A percentile compares a stretch with the other conserved stretches of the same genome.
These are phyloP conservation scores for Leptopterna dolabrata DNA, from an alignment of 2,888 invertebrate genomes.

Conservation along the genomic window DNA sequence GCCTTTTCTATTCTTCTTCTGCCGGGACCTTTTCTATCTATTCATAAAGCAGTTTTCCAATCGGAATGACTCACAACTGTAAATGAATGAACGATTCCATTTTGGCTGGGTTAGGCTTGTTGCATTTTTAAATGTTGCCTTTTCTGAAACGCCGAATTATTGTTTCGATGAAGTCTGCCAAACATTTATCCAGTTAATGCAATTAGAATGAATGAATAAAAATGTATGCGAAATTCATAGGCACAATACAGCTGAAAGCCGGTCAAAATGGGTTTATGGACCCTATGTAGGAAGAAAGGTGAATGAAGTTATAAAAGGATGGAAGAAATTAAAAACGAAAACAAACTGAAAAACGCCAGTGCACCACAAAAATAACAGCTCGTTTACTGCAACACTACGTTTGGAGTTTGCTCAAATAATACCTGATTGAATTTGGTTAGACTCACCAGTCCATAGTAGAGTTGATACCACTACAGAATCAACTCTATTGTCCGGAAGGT, in stretches of 20 bases:
- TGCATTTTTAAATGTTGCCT: too few species aligned
- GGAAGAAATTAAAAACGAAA: background rate
- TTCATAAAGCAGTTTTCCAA: too few species aligned
- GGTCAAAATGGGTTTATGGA: background rate
- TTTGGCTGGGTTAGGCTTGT: too few species aligned
- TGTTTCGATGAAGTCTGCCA: too few species aligned
- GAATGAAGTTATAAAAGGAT: background rate
- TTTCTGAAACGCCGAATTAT: too few species aligned
- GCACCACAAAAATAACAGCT: constrained; percentile 31
- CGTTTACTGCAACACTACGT: constrained; percentile 28
- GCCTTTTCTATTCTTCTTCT: too few species aligned
- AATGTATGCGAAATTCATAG: background rate
- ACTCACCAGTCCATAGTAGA: constrained; percentile 47
- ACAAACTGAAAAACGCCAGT: background rate
- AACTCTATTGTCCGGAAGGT: constrained; percentile 35
- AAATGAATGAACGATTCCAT: too few species aligned
- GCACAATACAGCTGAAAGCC: background rate
- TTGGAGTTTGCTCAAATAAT: constrained; percentile 24
- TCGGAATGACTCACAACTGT: too few species aligned
- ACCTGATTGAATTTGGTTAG: constrained; percentile 17
- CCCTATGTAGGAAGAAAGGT: background rate
- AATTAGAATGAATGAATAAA: background rate
- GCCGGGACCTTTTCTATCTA: too few species aligned
- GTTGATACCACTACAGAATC: constrained; percentile 36
- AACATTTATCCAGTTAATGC: background rate